A percentile compares a stretch with the other conserved stretches of the same genome.
These are phyloP conservation scores for Imbricaverruca yamaguchii DNA, from an alignment of 2,888 invertebrate genomes.

Conservation along the genomic window DNA sequence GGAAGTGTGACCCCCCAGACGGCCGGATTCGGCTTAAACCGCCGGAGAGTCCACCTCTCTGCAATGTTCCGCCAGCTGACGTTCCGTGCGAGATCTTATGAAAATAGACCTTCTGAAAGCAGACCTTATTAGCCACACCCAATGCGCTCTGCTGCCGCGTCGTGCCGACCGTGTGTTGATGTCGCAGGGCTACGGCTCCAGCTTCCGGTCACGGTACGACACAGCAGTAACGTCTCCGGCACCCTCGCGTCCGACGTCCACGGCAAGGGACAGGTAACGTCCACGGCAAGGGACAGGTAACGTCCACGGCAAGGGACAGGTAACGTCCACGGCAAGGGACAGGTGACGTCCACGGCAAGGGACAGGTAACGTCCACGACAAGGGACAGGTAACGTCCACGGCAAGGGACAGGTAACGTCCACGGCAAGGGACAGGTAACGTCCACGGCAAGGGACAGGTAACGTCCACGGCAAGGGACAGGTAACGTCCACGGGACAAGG, in stretches of 20 bases:
- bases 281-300: background rate
- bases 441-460: background rate
- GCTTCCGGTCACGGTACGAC: slow-evolving; percentile 5
- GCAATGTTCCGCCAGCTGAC: too few relatives aligned
- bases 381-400: background rate
- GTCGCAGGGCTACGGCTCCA: background rate
- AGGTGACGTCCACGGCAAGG: background rate
- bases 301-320: background rate
- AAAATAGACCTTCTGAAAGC: too few relatives aligned
- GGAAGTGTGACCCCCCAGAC: too few relatives aligned
- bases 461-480: background rate
- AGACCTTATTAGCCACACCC: too few relatives aligned
- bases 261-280: background rate
- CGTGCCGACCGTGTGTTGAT: background rate
- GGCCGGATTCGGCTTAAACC: too few relatives aligned
- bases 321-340: background rate
- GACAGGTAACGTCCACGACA: too few relatives aligned
- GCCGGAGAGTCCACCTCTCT: too few relatives aligned
- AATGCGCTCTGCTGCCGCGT: background rate
- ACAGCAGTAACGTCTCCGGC: background rate
- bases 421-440: background rate
- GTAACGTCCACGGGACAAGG: background rate
- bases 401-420: background rate
- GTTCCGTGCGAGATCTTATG: too few relatives aligned
- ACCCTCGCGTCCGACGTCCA: background rate